phyloP scores from a whole-genome alignment of 2,113 vertebrate species.

The Piprites chloris region DNA sequence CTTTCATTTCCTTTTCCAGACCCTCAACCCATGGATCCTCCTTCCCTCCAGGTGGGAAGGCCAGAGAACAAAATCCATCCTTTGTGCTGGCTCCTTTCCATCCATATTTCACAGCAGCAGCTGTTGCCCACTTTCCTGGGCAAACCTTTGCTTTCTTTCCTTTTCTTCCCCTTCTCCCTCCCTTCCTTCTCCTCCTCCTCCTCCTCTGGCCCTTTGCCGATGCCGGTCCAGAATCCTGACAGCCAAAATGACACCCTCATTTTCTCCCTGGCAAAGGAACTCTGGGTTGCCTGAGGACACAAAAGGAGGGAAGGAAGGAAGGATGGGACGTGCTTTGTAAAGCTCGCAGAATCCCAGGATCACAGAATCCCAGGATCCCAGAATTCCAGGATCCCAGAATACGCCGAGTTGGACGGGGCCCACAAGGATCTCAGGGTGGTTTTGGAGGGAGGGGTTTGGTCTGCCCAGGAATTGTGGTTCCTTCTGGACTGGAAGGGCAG shows the following conservation, averaged over 20 bases:
- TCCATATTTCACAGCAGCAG: not conserved
- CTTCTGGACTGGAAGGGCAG: not conserved
- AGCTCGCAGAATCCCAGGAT: not conserved
- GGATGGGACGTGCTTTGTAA: not conserved
- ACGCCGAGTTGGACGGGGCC: not conserved
- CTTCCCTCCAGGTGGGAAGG: not conserved
- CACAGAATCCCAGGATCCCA: not conserved
- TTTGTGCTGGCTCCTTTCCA: not conserved
- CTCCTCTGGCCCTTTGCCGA: not conserved
- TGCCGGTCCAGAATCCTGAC: not conserved
- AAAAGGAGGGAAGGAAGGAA: not conserved
- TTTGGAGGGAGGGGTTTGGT: not conserved
- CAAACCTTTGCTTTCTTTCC: not conserved
- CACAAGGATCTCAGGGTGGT: not conserved
- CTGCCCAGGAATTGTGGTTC: not conserved
- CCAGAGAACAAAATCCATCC: not conserved
- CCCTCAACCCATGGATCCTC: not conserved
- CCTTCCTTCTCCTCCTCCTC: not conserved
- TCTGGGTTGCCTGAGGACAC: not conserved
- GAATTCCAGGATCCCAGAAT: not conserved
- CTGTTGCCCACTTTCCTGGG: not conserved
- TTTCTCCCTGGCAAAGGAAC: not conserved
- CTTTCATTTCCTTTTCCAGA: not conserved
- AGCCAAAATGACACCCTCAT: not conserved
- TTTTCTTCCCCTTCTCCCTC: not conserved